phyloP scores from a whole-genome alignment of 2,888 invertebrate genomes.

The Lycocerus yunnanus region DNA sequence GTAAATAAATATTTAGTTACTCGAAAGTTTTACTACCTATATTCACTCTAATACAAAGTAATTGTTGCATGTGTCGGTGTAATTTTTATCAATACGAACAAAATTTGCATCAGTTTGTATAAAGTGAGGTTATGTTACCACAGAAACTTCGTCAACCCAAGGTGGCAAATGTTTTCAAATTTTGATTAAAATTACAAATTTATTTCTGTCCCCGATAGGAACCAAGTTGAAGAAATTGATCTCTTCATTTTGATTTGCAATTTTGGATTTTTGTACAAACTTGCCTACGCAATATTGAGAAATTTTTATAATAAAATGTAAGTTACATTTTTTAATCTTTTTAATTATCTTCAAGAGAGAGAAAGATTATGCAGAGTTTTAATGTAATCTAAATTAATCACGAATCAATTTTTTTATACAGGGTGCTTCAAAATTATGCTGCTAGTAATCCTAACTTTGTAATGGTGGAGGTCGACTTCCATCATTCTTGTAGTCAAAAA shows the following conservation, averaged over 20 bases:
- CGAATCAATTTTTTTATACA: no score
- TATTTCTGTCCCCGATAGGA: background rate
- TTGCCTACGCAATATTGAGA: background rate
- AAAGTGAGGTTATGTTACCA: background rate
- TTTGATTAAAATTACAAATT: background rate
- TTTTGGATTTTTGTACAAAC: background rate
- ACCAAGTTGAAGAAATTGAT: background rate
- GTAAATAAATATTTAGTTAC: background rate
- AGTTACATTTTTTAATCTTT: background rate
- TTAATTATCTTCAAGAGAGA: no score
- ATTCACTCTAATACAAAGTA: background rate
- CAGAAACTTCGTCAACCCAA: background rate
- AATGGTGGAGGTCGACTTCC: no score
- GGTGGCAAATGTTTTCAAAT: background rate
- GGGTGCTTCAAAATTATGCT: no score
- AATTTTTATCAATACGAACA: background rate
- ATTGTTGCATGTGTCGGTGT: background rate
- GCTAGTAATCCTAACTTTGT: no score
- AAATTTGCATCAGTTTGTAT: background rate
- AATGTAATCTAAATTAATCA: no score
- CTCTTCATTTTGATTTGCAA: background rate
- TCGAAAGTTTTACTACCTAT: background rate
- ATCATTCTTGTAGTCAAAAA: no score
- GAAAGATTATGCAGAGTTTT: no score
- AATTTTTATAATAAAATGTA: background rate